Evolutionary conservation across 2,888 invertebrate genomes (phyloP).

Genomic region (Diachrysia chrysitis): DNA sequence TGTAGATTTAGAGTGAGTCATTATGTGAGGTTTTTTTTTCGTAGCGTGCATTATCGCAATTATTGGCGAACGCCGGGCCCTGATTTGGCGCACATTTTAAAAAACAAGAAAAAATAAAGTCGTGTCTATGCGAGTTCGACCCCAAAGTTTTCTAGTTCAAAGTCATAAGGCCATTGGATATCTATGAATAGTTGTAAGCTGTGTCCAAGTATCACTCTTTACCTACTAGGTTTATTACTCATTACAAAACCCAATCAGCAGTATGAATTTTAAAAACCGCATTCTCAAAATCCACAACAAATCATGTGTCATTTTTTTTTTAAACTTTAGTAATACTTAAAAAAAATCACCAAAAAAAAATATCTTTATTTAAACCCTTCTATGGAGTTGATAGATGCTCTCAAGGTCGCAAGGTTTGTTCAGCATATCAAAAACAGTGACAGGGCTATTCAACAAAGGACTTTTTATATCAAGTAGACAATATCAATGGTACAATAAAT

Average conservation of each 20-base stretch:
- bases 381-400: not conserved
- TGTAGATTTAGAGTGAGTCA: not conserved
- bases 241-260: no score
- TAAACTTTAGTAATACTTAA: no score
- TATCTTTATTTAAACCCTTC: not conserved
- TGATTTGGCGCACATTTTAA: not conserved
- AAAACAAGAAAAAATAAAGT: no score
- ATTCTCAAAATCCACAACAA: no score
- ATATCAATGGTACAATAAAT: slow-evolving; percentile 1
- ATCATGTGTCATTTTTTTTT: no score
- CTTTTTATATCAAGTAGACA: not conserved
- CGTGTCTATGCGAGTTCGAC: no score
- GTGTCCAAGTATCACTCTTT: no score
- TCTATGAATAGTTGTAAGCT: no score
- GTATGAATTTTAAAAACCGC: no score
- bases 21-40: not conserved
- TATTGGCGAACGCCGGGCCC: not conserved
- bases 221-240: no score
- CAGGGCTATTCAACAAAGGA: not conserved
- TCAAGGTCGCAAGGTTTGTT: not conserved
- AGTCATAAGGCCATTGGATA: no score
- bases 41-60: not conserved
- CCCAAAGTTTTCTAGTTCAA: no score
- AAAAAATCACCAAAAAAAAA: not conserved
- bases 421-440: not conserved